Conservation (phyloP, 2,113 vertebrate species). For the Panthera uncia region DNA sequence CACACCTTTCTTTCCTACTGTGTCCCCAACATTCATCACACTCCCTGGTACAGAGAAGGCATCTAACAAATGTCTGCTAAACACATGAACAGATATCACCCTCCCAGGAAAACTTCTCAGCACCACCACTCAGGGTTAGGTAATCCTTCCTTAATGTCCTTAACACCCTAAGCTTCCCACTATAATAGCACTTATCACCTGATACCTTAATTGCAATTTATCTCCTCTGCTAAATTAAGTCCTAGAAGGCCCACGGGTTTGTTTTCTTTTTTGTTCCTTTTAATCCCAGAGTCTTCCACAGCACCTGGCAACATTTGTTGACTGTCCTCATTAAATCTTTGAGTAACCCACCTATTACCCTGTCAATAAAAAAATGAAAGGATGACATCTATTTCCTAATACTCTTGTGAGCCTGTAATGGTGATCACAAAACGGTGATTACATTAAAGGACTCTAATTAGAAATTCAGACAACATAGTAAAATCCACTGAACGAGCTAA, state of each 20-base stretch:
- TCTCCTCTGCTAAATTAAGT: not conserved
- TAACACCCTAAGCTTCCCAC: not conserved
- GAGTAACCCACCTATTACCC: not conserved
- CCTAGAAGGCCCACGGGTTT: not conserved
- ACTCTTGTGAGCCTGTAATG: not conserved
- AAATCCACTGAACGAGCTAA: not conserved
- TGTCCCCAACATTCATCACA: not conserved
- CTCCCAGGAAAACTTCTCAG: not conserved
- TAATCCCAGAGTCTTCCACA: not conserved
- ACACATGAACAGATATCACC: not conserved
- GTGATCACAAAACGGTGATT: not conserved
- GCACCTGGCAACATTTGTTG: not conserved
- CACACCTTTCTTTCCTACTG: not conserved
- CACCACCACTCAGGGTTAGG: not conserved
- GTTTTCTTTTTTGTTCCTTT: not conserved
- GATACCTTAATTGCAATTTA: not conserved
- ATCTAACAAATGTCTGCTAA: not conserved
- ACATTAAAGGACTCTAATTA: slow-evolving; percentile 3
- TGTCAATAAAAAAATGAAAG: not conserved
- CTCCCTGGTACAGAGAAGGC: not conserved
- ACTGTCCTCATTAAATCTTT: not conserved
- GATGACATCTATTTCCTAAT: not conserved
- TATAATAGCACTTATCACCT: not conserved
- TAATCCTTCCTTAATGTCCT: not conserved
- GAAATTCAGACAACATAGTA: not conserved